These are phyloP conservation scores for Rhinolophus sinicus DNA, from an alignment of 2,113 vertebrate genomes.

Conservation along the genomic window DNA sequence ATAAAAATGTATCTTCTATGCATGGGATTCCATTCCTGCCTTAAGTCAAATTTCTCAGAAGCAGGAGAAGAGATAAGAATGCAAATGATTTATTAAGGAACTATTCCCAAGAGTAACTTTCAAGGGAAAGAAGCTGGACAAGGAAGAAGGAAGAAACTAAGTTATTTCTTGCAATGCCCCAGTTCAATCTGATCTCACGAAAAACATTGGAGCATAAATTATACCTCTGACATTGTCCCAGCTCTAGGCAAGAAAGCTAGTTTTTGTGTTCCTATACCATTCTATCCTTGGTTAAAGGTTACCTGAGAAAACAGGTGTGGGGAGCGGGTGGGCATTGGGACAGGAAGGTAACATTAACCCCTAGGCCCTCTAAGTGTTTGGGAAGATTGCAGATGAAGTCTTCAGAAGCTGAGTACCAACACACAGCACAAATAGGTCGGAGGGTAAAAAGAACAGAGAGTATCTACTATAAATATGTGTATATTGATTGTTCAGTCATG, in stretches of 20 bases:
- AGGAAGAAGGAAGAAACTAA: neutral
- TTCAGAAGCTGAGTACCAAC: no score
- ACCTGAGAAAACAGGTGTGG: neutral
- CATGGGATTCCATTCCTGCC: neutral
- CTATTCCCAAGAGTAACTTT: neutral
- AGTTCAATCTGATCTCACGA: neutral
- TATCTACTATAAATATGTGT: neutral
- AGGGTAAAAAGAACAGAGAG: neutral
- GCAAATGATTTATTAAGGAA: neutral
- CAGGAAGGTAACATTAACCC: neutral
- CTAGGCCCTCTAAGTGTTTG: neutral
- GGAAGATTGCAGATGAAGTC: neutral
- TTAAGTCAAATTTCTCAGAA: neutral
- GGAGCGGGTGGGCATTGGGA: neutral
- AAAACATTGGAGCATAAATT: neutral
- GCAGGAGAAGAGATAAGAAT: neutral
- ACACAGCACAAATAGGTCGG: neutral
- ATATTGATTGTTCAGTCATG: neutral
- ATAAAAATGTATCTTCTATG: neutral
- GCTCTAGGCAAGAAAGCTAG: neutral
- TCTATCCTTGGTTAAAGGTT: neutral
- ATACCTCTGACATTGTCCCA: neutral
- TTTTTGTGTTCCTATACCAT: neutral
- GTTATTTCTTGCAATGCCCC: fast-evolving
- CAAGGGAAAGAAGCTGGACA: neutral